Evolutionary conservation across 2,888 invertebrate species (phyloP).

Genomic region (Stictocephala bisonia): DNA sequence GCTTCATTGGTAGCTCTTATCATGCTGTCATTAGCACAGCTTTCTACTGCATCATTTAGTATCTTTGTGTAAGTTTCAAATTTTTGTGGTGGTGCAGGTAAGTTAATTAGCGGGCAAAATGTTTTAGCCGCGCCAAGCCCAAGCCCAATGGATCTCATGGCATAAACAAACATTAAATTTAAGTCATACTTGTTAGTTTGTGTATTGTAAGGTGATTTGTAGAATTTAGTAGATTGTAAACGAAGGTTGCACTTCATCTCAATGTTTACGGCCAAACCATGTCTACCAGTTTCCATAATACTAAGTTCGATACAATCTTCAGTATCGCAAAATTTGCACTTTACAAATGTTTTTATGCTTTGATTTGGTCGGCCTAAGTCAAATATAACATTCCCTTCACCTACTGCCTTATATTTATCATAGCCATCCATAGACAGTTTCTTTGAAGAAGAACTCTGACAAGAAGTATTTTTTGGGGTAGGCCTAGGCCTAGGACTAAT

Average conservation of each 20-base stretch:
- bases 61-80: slow-evolving; percentile 16
- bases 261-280: no score
- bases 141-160: slow-evolving; percentile 25
- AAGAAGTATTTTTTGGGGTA: no score
- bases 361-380: no score
- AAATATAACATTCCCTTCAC: no score
- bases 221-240: not conserved
- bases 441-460: no score
- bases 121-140: slow-evolving; percentile 1
- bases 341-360: no score
- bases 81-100: slow-evolving; percentile 3
- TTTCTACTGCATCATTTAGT: not conserved
- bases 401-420: no score
- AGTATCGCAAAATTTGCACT: no score
- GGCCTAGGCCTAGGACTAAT: no score
- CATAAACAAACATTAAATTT: slow-evolving; percentile 30
- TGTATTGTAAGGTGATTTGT: not conserved
- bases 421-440: no score
- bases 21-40: slow-evolving; percentile 10
- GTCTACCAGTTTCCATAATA: no score
- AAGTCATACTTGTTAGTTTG: slow-evolving; percentile 14
- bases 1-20: slow-evolving; percentile 30
- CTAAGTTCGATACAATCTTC: no score
- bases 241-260: not conserved
- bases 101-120: slow-evolving; percentile 33